Base-by-base conservation (phyloP, 30 jellyfish, hydroid and myxozoan species). In the Cassiopea xamachana region DNA sequence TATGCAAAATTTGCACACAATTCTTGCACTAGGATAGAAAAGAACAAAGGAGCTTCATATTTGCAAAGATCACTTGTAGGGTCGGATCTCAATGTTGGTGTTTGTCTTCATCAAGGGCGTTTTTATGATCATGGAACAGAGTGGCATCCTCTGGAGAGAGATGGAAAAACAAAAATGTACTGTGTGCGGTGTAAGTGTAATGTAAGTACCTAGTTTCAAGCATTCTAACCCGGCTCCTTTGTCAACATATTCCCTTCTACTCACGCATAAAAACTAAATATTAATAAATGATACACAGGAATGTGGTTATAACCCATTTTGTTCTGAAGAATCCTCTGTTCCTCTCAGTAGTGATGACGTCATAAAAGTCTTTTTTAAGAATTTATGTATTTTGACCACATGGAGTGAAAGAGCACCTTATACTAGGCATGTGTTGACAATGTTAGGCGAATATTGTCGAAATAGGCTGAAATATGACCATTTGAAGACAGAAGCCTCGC, bases 31-130 rank as follows among this genome's bases (percentile, higher is more conserved):
- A 76, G 67, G 48, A 69, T 87, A 70, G 45, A 7, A 17, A 69
- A 67, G 43, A 60, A 14, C 1, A 64, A 55, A n/a, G 81, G 69
- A 12, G 47, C 50, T 15, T 73, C 75, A 2, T 76, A 18, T 49
- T 47, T 87, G 69, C 94, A 87, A 48, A 76, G 94, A 76, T 87
- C 94, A 27, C 2, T 87, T 44, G 84, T 49, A 3, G 84, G 69
- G 27, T 67, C 85, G 16, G 94, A 87, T 69, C 89, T 62, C 19
- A 76, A 87, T 47, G 77, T 76, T 75, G 94, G 89, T 13, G 94
- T 87, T 17, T 87, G 94, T 72, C 74, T 87, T 45, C 85, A 87
- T 44, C 89, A 77, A 43, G 94, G 85, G 1, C 94, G 94, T 45
- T 87, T 87, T 67, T 68, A 87, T 76, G 94, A 87, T 60, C 77